Percentiles rank a stretch among this genome's conserved stretches.
Evolutionary conservation across 2,113 vertebrate genomes (phyloP).

Genomic region (Protomyctophum bolini): DNA sequence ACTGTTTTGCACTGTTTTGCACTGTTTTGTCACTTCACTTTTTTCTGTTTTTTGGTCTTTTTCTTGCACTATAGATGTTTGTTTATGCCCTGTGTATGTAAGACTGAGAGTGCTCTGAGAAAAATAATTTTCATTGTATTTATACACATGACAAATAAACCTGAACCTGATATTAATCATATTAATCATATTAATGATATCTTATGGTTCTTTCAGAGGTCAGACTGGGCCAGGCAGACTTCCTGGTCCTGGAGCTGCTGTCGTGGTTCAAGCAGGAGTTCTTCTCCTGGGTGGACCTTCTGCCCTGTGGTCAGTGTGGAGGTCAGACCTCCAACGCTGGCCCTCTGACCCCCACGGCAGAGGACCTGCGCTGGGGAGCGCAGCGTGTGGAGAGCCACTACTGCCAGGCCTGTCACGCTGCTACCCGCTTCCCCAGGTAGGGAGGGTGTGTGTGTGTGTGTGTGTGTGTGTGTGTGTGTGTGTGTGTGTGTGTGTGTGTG

Average conservation of each 20-base stretch:
- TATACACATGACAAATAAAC: too few relatives aligned
- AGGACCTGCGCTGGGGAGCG: conserved; percentile 89
- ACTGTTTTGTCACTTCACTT: too few relatives aligned
- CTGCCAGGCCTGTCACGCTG: conserved; percentile 83
- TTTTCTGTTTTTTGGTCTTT: too few relatives aligned
- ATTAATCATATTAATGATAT: not conserved
- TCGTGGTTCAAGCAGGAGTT: conserved; percentile 95
- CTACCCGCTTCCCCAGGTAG: conserved; percentile 91
- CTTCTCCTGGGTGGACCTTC: conserved; percentile 91
- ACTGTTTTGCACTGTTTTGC: too few relatives aligned
- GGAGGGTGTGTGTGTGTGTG: too few relatives aligned
- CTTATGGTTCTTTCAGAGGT: conserved; percentile 70
- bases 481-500: not conserved
- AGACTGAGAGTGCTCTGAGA: too few relatives aligned
- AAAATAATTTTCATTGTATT: too few relatives aligned
- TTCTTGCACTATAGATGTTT: too few relatives aligned
- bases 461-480: too few relatives aligned
- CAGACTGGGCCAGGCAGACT: conserved; percentile 84
- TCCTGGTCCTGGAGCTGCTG: conserved; percentile 90
- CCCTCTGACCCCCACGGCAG: conserved; percentile 77
- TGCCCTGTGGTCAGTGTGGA: conserved; percentile 86
- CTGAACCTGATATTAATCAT: too few relatives aligned
- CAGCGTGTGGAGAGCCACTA: conserved; percentile 90
- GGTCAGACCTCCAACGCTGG: conserved; percentile 78
- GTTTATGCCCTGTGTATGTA: too few relatives aligned